A percentile compares a stretch with the other conserved stretches of the same genome.
Evolutionary conservation across 2,113 vertebrate genomes (phyloP).

Genomic region (Phylloscopus whistleri): DNA sequence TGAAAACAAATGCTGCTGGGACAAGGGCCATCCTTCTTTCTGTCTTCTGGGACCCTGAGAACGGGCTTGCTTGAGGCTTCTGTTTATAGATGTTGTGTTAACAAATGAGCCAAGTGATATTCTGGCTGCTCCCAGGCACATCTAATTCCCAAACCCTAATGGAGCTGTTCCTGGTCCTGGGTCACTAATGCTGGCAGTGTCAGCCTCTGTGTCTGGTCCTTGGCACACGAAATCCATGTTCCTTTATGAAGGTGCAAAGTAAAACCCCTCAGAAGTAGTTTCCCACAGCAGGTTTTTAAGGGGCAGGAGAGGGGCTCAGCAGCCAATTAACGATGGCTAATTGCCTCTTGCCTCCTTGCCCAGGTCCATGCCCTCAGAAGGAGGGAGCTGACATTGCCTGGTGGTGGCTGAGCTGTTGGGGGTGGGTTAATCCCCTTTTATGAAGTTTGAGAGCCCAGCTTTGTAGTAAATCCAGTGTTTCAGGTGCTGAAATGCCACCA

Average conservation of each 20-base stretch:
- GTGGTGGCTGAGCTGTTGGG: neutral
- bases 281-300: neutral
- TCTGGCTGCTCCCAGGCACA: slow-evolving; percentile 5
- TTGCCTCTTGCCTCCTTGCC: neutral
- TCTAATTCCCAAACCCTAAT: neutral
- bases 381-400: neutral
- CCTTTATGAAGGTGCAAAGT: neutral
- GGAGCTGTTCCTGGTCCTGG: neutral
- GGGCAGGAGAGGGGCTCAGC: neutral
- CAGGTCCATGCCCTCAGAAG: neutral
- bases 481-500: neutral
- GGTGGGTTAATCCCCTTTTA: neutral
- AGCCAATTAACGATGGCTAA: neutral
- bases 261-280: neutral
- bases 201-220: neutral
- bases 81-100: neutral
- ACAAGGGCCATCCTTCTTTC: neutral
- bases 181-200: neutral
- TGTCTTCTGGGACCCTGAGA: neutral
- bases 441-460: neutral
- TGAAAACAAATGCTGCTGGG: slow-evolving; percentile 30
- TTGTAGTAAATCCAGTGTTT: neutral
- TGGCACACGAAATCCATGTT: neutral
- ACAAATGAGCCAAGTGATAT: slow-evolving; percentile 15
- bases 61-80: neutral